Evolutionary conservation across 2,113 vertebrate species (phyloP).

Genomic region (Catharus minimus): DNA sequence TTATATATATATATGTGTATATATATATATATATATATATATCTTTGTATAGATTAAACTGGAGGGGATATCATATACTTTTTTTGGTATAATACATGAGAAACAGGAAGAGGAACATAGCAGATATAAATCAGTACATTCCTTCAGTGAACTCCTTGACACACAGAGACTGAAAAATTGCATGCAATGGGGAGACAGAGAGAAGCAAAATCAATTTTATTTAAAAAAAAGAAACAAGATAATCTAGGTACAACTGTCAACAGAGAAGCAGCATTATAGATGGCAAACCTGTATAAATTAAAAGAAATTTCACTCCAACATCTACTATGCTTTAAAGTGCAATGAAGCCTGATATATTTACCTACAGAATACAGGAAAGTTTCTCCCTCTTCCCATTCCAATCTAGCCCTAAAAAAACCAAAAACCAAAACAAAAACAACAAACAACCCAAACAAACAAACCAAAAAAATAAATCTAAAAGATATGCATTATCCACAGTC

Average conservation of each 20-base stretch:
- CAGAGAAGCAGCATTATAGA: conserved; percentile 41
- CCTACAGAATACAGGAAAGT: conserved; percentile 63
- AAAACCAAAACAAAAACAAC: too few species aligned
- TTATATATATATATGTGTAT: background rate
- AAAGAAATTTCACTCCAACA: conserved; percentile 52
- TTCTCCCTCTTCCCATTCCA: conserved; percentile 5
- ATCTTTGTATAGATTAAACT: conserved; percentile 50
- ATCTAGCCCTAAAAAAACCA: conserved; percentile 11
- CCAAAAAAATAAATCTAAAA: conserved; percentile 45
- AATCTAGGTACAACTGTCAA: background rate
- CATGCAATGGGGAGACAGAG: conserved; percentile 50
- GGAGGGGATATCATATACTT: conserved; percentile 38
- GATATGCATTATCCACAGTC: conserved; percentile 58
- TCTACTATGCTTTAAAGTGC: conserved; percentile 78
- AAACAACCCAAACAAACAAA: background rate
- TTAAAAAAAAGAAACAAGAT: background rate
- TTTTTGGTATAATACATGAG: conserved; percentile 56
- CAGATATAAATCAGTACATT: conserved; percentile 59
- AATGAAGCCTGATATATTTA: conserved; percentile 76
- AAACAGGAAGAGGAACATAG: conserved; percentile 25
- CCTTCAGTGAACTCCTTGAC: conserved; percentile 44
- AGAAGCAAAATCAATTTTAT: conserved; percentile 37
- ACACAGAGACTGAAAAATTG: conserved; percentile 26
- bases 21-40: conserved; percentile 33
- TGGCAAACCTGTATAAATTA: conserved; percentile 55